phyloP scores from a whole-genome alignment of 2,797 vertebrate species.

The Spinus olivaceus region DNA sequence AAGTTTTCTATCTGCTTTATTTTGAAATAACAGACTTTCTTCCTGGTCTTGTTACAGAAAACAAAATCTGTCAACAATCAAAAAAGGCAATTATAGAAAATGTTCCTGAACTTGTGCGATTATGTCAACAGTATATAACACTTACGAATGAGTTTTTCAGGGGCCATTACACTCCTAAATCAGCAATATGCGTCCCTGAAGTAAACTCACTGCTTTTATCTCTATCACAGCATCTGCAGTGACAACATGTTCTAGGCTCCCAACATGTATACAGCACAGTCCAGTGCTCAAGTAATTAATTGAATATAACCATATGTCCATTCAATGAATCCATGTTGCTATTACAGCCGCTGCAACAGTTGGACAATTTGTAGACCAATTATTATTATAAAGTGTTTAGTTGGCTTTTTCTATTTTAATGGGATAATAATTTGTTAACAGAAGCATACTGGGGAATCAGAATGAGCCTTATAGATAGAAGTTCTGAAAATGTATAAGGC shows the following conservation, averaged over 20 bases:
- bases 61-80: conserved; percentile 1
- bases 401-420: not conserved
- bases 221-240: conserved; percentile 12
- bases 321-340: not conserved
- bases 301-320: not conserved
- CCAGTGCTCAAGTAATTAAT: conserved; percentile 16
- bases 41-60: not conserved
- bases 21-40: not conserved
- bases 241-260: conserved; percentile 20
- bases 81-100: conserved; percentile 13
- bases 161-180: conserved; percentile 5
- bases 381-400: not conserved
- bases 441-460: not conserved
- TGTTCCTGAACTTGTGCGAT: not conserved
- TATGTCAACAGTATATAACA: conserved; percentile 1
- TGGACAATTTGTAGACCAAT: not conserved
- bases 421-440: not conserved
- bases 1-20: not conserved
- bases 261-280: not conserved
- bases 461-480: not conserved
- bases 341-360: not conserved
- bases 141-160: conserved; percentile 1
- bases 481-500: not conserved
- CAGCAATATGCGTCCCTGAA: conserved; percentile 18
- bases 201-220: not conserved